Percentiles rank a stretch among this genome's conserved stretches.
These are phyloP conservation scores for Etheostoma spectabile DNA, from an alignment of 2,113 vertebrate species.

Conservation along the genomic window DNA sequence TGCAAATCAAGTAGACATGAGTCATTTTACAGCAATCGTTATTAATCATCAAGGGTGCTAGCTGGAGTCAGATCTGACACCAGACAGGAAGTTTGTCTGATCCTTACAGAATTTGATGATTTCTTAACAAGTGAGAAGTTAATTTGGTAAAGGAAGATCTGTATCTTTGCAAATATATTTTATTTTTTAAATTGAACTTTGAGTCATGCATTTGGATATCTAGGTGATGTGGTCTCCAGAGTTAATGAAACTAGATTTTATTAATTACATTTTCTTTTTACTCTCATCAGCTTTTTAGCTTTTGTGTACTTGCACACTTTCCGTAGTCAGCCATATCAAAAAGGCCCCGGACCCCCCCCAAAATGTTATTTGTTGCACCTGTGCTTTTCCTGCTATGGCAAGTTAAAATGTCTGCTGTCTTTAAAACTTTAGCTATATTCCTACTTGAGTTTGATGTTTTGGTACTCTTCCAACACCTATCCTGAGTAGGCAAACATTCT, in stretches of 20 bases:
- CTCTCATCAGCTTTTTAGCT: background rate
- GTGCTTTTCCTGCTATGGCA: background rate
- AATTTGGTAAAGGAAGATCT: background rate
- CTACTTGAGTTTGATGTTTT: background rate
- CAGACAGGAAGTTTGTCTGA: background rate
- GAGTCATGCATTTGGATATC: background rate
- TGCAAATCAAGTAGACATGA: constrained; percentile 15
- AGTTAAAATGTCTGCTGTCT: background rate
- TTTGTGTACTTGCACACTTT: constrained; percentile 2
- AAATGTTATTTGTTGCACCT: background rate
- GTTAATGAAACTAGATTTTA: background rate
- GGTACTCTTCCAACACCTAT: constrained; percentile 1
- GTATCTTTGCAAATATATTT: background rate
- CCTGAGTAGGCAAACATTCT: background rate
- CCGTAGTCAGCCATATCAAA: no score
- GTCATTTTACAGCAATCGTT: background rate
- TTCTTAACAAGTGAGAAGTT: background rate
- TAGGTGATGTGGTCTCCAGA: background rate
- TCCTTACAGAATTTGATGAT: background rate
- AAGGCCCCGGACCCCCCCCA: no score
- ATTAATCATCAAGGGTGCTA: background rate
- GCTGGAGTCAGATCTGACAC: background rate
- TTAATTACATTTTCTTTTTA: background rate
- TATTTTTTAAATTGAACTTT: background rate
- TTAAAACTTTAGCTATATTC: background rate